These are phyloP conservation scores for Caenorhabditis angaria DNA, from an alignment of 2,888 invertebrate species.

Conservation along the genomic window DNA sequence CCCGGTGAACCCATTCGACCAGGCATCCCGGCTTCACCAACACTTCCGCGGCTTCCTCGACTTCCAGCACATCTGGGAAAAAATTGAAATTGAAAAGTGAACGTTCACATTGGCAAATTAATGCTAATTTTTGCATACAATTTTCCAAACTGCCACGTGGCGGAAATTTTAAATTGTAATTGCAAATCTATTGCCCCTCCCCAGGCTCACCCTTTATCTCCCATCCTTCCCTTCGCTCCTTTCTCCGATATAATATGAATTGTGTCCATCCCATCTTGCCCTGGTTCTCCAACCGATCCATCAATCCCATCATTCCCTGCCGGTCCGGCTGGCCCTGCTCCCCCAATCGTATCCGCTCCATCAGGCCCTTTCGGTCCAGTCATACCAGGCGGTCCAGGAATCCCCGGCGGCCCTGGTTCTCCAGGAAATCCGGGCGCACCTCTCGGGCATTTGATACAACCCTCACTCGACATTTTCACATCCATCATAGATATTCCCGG, in stretches of 20 bases:
- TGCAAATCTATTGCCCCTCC: no score
- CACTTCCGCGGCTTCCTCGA: constrained; percentile 16
- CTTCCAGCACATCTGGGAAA: constrained; percentile 15
- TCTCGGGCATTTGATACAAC: constrained; percentile 28
- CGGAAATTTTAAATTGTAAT: no score
- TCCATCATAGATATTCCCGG: constrained; percentile 19
- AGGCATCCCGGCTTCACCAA: constrained; percentile 13
- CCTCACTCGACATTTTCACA: constrained; percentile 18
- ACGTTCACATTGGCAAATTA: no score
- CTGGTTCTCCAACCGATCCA: constrained; percentile 22
- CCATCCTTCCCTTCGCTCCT: constrained; percentile 21
- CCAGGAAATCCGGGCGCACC: constrained; percentile 24
- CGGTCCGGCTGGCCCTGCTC: constrained; percentile 11
- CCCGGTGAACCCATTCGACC: constrained; percentile 17
- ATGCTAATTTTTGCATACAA: no score
- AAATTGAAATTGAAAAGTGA: no score
- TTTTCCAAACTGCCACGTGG: no score
- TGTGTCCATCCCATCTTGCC: constrained; percentile 16
- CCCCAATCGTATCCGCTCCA: constrained; percentile 19
- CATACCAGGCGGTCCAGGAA: constrained; percentile 25
- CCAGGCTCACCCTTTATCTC: constrained; percentile 17
- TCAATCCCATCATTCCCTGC: constrained; percentile 23
- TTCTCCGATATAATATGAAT: constrained; percentile 9
- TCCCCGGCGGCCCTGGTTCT: constrained; percentile 20
- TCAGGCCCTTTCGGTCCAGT: constrained; percentile 3